Conservation (phyloP, 1,140 invertebrate species). For the Euura lappo region DNA sequence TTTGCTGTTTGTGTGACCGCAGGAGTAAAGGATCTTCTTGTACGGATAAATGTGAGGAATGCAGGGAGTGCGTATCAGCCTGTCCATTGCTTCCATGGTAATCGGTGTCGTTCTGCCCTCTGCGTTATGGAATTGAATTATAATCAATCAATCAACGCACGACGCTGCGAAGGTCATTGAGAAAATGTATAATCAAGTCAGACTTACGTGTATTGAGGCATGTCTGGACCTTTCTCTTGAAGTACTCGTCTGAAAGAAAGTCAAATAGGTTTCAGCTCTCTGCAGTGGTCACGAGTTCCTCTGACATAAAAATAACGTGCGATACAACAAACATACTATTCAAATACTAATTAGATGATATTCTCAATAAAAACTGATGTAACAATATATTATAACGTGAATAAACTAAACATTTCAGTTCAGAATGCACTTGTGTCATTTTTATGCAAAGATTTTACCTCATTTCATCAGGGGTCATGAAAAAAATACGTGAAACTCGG, state of each 20-base stretch:
- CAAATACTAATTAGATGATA: too few species aligned
- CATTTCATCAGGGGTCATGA: too few species aligned
- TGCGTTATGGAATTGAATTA: conserved; percentile 26
- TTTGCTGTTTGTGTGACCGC: conserved; percentile 65
- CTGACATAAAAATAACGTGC: too few species aligned
- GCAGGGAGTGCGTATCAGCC: conserved; percentile 64
- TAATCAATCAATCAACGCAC: conserved; percentile 7
- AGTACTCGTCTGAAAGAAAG: conserved; percentile 66
- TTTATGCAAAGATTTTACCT: too few species aligned
- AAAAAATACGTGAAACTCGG: too few species aligned
- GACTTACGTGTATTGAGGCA: conserved; percentile 73
- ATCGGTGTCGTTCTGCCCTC: conserved; percentile 57
- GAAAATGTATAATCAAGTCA: conserved; percentile 12
- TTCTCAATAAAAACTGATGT: too few species aligned
- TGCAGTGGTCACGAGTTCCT: background rate
- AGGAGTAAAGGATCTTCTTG: conserved; percentile 64
- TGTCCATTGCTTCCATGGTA: conserved; percentile 65
- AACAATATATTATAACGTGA: too few species aligned
- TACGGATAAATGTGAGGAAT: conserved; percentile 63
- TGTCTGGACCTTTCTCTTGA: conserved; percentile 68
- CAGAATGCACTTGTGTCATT: too few species aligned
- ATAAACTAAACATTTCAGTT: too few species aligned
- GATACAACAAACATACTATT: too few species aligned
- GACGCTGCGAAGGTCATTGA: background rate
- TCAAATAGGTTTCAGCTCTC: conserved; percentile 14